phyloP scores from a whole-genome alignment of 2,113 vertebrate species.

The Oryzias celebensis region DNA sequence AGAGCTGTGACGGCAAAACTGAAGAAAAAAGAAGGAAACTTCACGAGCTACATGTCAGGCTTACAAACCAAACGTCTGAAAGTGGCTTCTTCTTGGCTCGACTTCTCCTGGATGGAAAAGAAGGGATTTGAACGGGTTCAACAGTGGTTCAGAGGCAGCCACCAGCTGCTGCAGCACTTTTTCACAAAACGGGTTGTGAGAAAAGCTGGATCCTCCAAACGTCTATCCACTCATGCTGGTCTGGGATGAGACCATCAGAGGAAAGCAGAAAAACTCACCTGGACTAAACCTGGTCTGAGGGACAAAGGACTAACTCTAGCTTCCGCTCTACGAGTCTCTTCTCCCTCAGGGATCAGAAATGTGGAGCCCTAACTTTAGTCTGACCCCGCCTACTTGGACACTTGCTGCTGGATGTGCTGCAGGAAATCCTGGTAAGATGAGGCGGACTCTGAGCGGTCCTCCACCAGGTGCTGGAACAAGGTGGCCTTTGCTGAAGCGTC shows the following conservation, averaged over 20 bases:
- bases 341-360: neutral
- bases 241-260: conserved; percentile 2
- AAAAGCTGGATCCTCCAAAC: neutral
- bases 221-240: neutral
- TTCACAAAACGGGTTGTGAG: neutral
- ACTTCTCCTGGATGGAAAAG: conserved; percentile 11
- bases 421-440: conserved; percentile 95
- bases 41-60: conserved; percentile 52
- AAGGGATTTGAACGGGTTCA: conserved; percentile 11
- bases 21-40: conserved; percentile 9
- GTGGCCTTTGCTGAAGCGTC: conserved; percentile 84
- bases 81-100: conserved; percentile 57
- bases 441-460: conserved; percentile 90
- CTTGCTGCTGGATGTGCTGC: conserved; percentile 91
- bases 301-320: conserved; percentile 23
- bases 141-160: conserved; percentile 12
- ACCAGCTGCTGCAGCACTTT: conserved; percentile 2
- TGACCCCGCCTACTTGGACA: conserved; percentile 80
- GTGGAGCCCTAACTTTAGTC: neutral
- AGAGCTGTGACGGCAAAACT: conserved; percentile 16
- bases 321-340: conserved; percentile 14
- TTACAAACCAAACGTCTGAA: conserved; percentile 35
- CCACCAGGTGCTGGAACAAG: conserved; percentile 91
- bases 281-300: conserved; percentile 16
- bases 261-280: conserved; percentile 8